phyloP scores from a whole-genome alignment of 2,888 invertebrate species.

The Pyrochroa serraticornis region DNA sequence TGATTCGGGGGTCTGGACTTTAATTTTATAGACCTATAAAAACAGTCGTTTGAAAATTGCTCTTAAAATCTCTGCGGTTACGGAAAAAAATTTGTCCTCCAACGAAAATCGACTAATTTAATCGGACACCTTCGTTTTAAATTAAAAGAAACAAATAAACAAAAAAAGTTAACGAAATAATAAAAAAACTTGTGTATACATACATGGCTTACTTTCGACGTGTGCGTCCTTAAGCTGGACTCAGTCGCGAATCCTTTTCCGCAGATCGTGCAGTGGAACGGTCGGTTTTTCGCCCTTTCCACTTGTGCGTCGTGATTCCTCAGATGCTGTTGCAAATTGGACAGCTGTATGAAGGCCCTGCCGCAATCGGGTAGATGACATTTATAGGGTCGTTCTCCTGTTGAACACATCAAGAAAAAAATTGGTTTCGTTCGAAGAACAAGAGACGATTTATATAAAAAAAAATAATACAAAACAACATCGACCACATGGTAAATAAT shows the following conservation, averaged over 20 bases:
- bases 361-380: slow-evolving; percentile 96
- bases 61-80: no score
- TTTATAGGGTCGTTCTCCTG: slow-evolving; percentile 96
- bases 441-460: no score
- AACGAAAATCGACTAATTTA: no score
- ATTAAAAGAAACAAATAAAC: slow-evolving; percentile 16
- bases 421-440: not conserved
- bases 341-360: slow-evolving; percentile 94
- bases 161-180: slow-evolving; percentile 35
- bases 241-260: slow-evolving; percentile 97
- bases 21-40: no score
- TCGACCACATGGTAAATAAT: not conserved
- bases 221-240: slow-evolving; percentile 92
- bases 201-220: slow-evolving; percentile 91
- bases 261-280: slow-evolving; percentile 95
- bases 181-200: slow-evolving; percentile 57
- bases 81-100: no score
- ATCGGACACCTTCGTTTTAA: not conserved
- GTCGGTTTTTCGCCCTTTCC: slow-evolving; percentile 91
- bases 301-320: slow-evolving; percentile 96
- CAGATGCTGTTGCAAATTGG: slow-evolving; percentile 94
- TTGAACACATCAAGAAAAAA: slow-evolving; percentile 51
- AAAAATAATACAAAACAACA: not conserved
- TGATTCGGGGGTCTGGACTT: no score
- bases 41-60: no score